Conservation (phyloP, 2,797 vertebrate genomes). For the Choloepus didactylus region DNA sequence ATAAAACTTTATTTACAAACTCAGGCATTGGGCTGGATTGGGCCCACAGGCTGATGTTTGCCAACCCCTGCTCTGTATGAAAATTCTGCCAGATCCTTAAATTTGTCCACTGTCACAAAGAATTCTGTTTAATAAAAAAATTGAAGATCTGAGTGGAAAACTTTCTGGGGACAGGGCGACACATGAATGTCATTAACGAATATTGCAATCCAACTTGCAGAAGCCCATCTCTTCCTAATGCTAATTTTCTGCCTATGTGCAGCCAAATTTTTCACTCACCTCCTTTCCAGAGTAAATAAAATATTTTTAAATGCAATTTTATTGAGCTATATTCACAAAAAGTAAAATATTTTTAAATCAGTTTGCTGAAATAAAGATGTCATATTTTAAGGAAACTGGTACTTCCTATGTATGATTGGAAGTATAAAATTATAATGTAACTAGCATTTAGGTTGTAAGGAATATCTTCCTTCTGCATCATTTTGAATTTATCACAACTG, state of each 20-base stretch:
- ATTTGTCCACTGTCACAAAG: neutral
- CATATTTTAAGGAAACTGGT: slow-evolving; percentile 64
- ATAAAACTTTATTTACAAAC: neutral
- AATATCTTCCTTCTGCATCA: slow-evolving; percentile 58
- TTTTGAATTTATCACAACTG: slow-evolving; percentile 70
- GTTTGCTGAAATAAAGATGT: slow-evolving; percentile 65
- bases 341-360: slow-evolving; percentile 39
- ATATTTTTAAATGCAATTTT: neutral
- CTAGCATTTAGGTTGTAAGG: slow-evolving; percentile 37
- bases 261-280: slow-evolving; percentile 31
- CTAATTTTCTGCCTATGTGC: neutral
- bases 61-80: neutral
- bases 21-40: neutral
- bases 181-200: neutral
- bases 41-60: neutral
- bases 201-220: neutral
- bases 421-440: slow-evolving; percentile 57
- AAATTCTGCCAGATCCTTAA: neutral
- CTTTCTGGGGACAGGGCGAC: neutral
- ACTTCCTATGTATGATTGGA: slow-evolving; percentile 48
- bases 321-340: neutral
- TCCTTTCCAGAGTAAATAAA: slow-evolving; percentile 16
- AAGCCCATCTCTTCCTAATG: neutral
- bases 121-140: slow-evolving; percentile 31
- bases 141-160: neutral